Evolutionary conservation across 2,797 vertebrate genomes (phyloP).

Genomic region (Heterohyrax brucei): DNA sequence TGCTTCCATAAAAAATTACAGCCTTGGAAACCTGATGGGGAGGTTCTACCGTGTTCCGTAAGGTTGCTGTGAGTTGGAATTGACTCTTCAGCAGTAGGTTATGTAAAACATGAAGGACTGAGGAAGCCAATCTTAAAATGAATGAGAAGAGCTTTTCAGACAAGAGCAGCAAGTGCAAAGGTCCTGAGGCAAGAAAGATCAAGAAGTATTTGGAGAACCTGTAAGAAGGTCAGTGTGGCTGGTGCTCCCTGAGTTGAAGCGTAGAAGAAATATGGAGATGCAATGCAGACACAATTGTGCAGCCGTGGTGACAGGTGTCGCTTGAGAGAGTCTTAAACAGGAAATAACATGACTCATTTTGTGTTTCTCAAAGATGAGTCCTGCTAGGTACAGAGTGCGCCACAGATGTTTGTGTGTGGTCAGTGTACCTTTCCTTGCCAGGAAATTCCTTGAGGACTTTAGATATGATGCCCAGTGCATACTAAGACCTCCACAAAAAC

Average conservation of each 20-base stretch:
- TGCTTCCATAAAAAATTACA: too few species aligned
- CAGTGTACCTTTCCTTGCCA: not conserved
- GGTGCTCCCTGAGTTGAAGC: not conserved
- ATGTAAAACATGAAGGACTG: not conserved
- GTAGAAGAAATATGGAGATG: not conserved
- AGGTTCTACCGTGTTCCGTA: too few species aligned
- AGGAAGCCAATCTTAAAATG: not conserved
- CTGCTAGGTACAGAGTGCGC: not conserved
- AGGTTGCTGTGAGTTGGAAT: too few species aligned
- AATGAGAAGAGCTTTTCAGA: not conserved
- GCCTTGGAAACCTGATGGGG: too few species aligned
- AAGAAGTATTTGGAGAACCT: too few species aligned
- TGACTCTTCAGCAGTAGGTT: too few species aligned
- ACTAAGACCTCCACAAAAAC: not conserved
- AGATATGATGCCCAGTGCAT: not conserved
- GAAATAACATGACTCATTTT: not conserved
- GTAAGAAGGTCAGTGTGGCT: not conserved
- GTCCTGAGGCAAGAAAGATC: too few species aligned
- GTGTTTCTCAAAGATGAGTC: not conserved
- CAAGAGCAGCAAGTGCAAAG: too few species aligned
- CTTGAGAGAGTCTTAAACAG: not conserved
- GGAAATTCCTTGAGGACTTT: conserved; percentile 36
- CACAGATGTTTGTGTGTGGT: accelerated
- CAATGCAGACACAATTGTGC: too few species aligned
- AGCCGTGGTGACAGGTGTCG: not conserved